These are phyloP conservation scores for Diarsia dahlii DNA, from an alignment of 2,888 invertebrate genomes.

Conservation along the genomic window DNA sequence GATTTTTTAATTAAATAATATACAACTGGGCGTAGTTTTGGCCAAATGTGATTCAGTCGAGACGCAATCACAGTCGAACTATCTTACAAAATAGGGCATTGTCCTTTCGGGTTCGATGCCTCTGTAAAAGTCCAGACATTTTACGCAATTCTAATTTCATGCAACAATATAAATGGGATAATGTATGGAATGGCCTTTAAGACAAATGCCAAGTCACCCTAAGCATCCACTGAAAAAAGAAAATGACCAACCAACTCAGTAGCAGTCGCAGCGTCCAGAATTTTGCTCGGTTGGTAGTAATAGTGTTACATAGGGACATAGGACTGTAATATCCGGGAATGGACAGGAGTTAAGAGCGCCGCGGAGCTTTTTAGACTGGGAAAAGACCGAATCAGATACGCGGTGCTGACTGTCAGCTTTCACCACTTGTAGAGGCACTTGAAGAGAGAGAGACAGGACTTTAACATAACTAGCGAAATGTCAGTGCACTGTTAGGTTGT, in stretches of 20 bases:
- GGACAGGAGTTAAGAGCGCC: too few species aligned
- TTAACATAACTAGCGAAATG: too few species aligned
- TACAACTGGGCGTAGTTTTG: neutral
- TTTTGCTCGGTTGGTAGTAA: too few species aligned
- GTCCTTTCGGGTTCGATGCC: neutral
- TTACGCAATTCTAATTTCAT: neutral
- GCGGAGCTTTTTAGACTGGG: too few species aligned
- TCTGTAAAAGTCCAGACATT: neutral
- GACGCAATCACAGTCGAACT: neutral
- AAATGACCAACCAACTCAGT: neutral
- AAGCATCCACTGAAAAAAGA: neutral
- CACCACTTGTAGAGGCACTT: too few species aligned
- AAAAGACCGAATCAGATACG: too few species aligned
- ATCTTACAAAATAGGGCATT: neutral
- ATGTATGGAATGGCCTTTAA: neutral
- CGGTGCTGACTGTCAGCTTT: too few species aligned
- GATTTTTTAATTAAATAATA: neutral
- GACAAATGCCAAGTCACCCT: slow-evolving; percentile 13
- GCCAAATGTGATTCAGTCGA: neutral
- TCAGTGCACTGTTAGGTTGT: too few species aligned
- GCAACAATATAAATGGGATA: neutral
- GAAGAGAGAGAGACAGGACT: too few species aligned
- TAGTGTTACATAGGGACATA: too few species aligned
- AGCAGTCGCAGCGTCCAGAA: too few species aligned
- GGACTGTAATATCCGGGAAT: too few species aligned